Base-by-base conservation (phyloP, 2,888 invertebrate species). In the Crocallis elinguaria region DNA sequence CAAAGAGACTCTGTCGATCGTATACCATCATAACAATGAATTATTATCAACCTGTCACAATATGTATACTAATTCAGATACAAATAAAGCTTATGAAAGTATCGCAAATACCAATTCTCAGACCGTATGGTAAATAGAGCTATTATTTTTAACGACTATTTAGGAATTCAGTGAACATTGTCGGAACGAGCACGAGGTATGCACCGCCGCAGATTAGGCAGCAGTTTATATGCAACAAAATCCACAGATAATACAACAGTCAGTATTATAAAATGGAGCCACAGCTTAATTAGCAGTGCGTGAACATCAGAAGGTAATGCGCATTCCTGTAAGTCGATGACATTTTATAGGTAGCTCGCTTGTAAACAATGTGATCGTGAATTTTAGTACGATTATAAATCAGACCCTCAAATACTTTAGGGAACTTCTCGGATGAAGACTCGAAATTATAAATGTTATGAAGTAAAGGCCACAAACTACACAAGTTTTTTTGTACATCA, bases 71-170 rank as follows among this genome's bases (percentile, higher is more conserved):
- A 12, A 9, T 13, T 19, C n/a, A 43, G 17, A 19, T 35, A 38
- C 33, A 48, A 49, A 59, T 43, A 36, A 37, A 50, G 11, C 25
- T 55, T 42, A 64, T 59, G 60, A 70, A 64, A 62, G 50, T 49
- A 52, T 55, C 43, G 46, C 42, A 55, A 54, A 56, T 41, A 48
- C 51, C 50, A 55, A 60, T 52, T 57, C 54, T 56, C 49, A 49
- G 43, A 65, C 62, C 49, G 54, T 59, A 64, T 58, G 63, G 65
- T 69, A 76, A 80, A 79, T 76, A 68, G 69, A 72, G 74, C 74
- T 70, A 78, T 79, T 80, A 77, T 77, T 78, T 78, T 80, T 71
- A 78, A 77, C 74, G 67, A 62, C 71, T 77, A 71, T 71, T 79
- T 73, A 74, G 73, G 69, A 79, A 82, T 83, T 75, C 77, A 64